These are phyloP conservation scores for Agrotis clavis DNA, from an alignment of 2,888 invertebrate species.

Conservation along the genomic window DNA sequence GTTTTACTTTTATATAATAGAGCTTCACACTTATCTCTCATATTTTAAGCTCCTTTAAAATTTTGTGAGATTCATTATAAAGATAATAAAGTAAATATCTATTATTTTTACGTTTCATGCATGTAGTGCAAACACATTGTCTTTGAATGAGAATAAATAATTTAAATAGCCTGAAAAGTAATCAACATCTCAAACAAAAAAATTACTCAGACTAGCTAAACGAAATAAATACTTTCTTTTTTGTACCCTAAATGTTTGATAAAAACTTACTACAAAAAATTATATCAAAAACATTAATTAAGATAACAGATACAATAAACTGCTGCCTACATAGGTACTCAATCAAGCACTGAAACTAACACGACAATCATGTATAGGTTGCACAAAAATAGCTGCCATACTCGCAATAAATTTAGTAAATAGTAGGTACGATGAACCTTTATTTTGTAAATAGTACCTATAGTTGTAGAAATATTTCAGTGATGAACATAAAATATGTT, in stretches of 20 bases:
- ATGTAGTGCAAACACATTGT: conserved; percentile 51
- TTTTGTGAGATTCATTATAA: conserved; percentile 82
- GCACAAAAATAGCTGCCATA: conserved; percentile 71
- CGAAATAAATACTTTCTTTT: conserved; percentile 84
- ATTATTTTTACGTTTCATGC: conserved; percentile 46
- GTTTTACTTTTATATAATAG: conserved; percentile 59
- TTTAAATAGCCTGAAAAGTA: conserved; percentile 64
- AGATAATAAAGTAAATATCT: conserved; percentile 40
- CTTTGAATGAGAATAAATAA: conserved; percentile 53
- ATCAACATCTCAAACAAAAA: conserved; percentile 68
- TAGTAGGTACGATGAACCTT: conserved; percentile 73
- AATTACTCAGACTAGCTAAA: conserved; percentile 82
- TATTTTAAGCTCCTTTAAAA: conserved; percentile 67
- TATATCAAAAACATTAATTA: conserved; percentile 77
- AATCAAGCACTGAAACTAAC: conserved; percentile 62
- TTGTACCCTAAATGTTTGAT: conserved; percentile 84
- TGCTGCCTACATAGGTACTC: conserved; percentile 59
- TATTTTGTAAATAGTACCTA: conserved; percentile 68
- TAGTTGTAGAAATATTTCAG: conserved; percentile 69
- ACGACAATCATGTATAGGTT: conserved; percentile 63
- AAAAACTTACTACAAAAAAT: conserved; percentile 80
- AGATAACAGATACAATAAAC: conserved; percentile 72
- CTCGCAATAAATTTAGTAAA: conserved; percentile 69
- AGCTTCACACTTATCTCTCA: conserved; percentile 57
- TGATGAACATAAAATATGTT: conserved; percentile 66